phyloP scores from a whole-genome alignment of 2,888 invertebrate genomes.

The Diaphora mendica region DNA sequence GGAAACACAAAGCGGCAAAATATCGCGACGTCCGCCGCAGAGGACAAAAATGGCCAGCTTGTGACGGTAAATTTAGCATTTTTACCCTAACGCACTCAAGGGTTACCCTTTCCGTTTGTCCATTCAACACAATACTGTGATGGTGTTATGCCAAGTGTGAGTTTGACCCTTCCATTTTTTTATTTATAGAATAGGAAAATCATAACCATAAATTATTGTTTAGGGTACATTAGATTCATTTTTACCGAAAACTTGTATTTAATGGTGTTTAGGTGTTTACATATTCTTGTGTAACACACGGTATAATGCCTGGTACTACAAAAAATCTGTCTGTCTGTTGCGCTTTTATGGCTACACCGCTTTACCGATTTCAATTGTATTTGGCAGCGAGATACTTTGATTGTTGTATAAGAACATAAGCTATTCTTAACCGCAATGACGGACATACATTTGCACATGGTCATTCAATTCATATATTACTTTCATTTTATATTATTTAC shows the following conservation, averaged over 20 bases:
- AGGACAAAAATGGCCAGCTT: conserved; percentile 73
- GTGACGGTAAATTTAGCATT: conserved; percentile 77
- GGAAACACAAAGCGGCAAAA: conserved; percentile 81
- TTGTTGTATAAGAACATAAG: no score
- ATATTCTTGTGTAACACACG: background rate
- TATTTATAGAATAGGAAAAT: conserved; percentile 74
- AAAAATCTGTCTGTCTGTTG: no score
- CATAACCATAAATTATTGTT: conserved; percentile 79
- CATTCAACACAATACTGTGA: conserved; percentile 73
- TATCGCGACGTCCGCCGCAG: conserved; percentile 79
- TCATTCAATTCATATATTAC: no score
- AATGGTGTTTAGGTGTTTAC: background rate
- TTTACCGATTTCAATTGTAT: no score
- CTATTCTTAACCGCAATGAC: no score
- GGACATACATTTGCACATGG: no score
- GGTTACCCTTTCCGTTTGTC: conserved; percentile 70
- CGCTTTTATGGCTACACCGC: no score
- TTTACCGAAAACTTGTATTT: conserved; percentile 46
- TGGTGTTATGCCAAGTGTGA: conserved; percentile 75
- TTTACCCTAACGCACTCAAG: conserved; percentile 47
- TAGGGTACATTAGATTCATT: conserved; percentile 77
- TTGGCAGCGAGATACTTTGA: no score
- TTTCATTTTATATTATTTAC: no score
- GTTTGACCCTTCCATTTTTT: conserved; percentile 75
- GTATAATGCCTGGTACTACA: no score